Evolutionary conservation across 2,888 invertebrate genomes (phyloP), one percentile per base, ranked within the genome.

Genomic region (Drosophila recens): DNA sequence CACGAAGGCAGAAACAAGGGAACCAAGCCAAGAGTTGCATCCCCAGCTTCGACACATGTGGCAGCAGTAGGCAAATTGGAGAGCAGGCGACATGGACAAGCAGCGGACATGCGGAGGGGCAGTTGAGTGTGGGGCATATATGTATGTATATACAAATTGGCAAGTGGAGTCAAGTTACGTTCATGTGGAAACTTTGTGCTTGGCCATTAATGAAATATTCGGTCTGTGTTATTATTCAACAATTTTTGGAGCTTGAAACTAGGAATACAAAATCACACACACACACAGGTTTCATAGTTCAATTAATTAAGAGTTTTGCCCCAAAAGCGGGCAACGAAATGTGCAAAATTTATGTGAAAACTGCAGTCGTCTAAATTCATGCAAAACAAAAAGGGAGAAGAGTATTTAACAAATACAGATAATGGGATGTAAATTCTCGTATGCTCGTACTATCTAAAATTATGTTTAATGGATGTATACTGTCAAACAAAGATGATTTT

Each of bases 161-260:
- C 36, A 57, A 34, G 27, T 42, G 51, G 20, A 30, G 15, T 52
- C 46, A n/a, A 52, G 56, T 46, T 53, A 59, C 49, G n/a, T 23
- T 70, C 38, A n/a, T 57, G 57, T 65, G 57, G 53, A 33, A 42
- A 23, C 42, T 64, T 59, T 54, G 67, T 70, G 72, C 62, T 38
- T 23, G 67, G 56, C 58, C 69, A 66, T 68, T 80, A 79, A 82
- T 82, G 80, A 85, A 75, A 75, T 62, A 48, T 58, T 23, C 8
- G 57, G 15, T 38, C 53, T 54, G 43, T 49, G 43, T 49, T 68
- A 65, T 76, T 80, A 72, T 69, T 64, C 62, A 65, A 54, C 68
- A 65, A 63, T 54, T 20, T 56, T 62, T 8, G 4, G 2, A 49
- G 34, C 20, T 34, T 30, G 5, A 20, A 49, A 49, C 17, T 33